Conservation (phyloP, 2,888 invertebrate genomes). For the Deilephila elpenor region DNA sequence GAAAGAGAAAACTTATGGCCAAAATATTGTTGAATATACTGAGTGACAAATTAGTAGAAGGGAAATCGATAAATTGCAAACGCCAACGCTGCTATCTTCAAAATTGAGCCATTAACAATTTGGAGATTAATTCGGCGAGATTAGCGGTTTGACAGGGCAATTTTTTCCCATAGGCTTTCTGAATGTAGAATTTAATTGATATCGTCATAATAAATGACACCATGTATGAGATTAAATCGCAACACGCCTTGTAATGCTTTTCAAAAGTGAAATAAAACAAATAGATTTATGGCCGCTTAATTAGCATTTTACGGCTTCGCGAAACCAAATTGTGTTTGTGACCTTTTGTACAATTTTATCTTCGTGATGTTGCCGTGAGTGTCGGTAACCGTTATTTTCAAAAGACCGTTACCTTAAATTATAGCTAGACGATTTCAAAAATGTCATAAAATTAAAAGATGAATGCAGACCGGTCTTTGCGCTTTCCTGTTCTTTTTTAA, state of each 20-base stretch:
- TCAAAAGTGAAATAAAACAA: background rate
- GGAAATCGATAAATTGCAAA: no score
- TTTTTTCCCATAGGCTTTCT: background rate
- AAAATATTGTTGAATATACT: no score
- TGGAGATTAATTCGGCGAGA: background rate
- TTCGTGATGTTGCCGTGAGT: background rate
- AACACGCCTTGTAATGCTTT: background rate
- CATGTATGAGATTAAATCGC: background rate
- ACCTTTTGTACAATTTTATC: constrained; percentile 7
- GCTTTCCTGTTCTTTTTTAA: background rate
- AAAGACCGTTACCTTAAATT: background rate
- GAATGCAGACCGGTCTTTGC: background rate
- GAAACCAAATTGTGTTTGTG: constrained; percentile 10
- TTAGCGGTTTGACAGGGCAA: background rate
- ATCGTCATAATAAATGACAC: background rate
- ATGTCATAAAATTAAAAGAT: background rate
- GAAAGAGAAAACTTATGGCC: no score
- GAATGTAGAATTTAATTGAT: background rate
- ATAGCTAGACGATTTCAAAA: constrained; percentile 5
- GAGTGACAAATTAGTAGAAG: no score
- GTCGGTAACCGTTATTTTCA: background rate
- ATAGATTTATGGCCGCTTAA: background rate
- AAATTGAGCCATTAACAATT: background rate
- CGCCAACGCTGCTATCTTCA: background rate
- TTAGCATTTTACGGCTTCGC: background rate